Base-by-base conservation (phyloP, 2,113 vertebrate species). In the Taurulus bubalis region DNA sequence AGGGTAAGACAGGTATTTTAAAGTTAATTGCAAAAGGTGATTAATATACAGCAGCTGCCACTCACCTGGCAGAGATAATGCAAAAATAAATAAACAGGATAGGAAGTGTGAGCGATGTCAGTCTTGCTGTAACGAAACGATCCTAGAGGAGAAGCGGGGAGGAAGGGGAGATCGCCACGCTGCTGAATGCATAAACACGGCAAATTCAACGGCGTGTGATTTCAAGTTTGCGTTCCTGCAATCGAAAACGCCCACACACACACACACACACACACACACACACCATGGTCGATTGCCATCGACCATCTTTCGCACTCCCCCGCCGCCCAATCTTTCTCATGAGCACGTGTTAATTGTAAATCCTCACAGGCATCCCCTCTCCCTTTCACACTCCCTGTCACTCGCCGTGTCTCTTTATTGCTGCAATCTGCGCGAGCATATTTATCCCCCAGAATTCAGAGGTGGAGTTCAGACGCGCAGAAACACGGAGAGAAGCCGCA, bases 291-390 rank as follows among this genome's bases (percentile, higher is more conserved):
- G n/a, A 53, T 67, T 26, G 32, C 83, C 67, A 67, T 77, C 85
- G 22, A 59, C 73, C 58, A 58, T 77, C 72, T 89, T 77, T 84
- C 84, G 66, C 83, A 79, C 79, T 32, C 78, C 1, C 38, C 65
- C 53, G 15, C 45, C 6, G 45, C 60, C 71, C 15, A 16, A n/a
- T 74, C 51, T 30, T 26, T 49, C 65, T 62, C 66, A 56, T 60
- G 53, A 71, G 79, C 88, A 84, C 56, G 72, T 75, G 77, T 70
- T 58, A 85, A 90, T 82, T 85, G 88, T 85, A 86, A 86, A 89
- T 80, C 77, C 80, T 86, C 60, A 51, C 70, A 77, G 76, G 60
- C 84, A 67, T 80, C 60, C 71, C 77, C 67, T 68, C 55, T 83
- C 77, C 49, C 70, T 18, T 82, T 84, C 72, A 56, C 79, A 69